phyloP scores from a whole-genome alignment of 1,140 invertebrate species.

The Zaprionus ghesquierei region DNA sequence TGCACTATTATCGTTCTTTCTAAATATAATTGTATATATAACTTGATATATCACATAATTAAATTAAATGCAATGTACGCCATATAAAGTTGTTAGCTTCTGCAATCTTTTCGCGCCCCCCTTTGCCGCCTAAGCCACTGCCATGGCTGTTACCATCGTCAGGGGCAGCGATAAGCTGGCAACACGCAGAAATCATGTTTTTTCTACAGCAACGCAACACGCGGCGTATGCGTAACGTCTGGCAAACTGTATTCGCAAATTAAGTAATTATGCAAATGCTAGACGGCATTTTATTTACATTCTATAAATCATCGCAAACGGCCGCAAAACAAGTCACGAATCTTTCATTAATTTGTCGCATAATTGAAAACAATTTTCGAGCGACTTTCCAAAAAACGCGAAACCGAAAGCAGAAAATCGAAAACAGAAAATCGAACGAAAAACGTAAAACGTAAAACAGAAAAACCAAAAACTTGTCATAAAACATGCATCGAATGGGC shows the following conservation, averaged over 20 bases:
- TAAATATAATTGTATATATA: no score
- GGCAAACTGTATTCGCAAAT: conserved; percentile 45
- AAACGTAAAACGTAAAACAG: not conserved
- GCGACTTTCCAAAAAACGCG: not conserved
- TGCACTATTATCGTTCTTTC: no score
- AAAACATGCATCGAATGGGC: conserved; percentile 17
- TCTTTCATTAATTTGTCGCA: conserved; percentile 42
- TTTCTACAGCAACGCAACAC: conserved; percentile 12
- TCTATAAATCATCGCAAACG: conserved; percentile 64
- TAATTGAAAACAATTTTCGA: conserved; percentile 1
- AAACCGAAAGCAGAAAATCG: conserved; percentile 4
- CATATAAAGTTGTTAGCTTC: no score
- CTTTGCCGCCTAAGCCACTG: not conserved
- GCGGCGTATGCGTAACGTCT: conserved; percentile 58
- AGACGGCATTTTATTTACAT: conserved; percentile 60
- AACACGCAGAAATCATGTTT: conserved; percentile 56
- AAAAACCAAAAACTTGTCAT: conserved; percentile 30
- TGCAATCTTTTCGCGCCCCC: no score
- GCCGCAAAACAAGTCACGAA: conserved; percentile 60
- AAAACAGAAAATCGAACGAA: no score
- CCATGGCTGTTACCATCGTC: not conserved
- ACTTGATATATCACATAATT: no score
- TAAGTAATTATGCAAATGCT: conserved; percentile 74
- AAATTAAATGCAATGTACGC: no score
- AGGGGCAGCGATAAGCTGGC: conserved; percentile 1